Evolutionary conservation across 1,140 invertebrate genomes (phyloP), one percentile per base, ranked within the genome.

Genomic region (Ericerus pela): DNA sequence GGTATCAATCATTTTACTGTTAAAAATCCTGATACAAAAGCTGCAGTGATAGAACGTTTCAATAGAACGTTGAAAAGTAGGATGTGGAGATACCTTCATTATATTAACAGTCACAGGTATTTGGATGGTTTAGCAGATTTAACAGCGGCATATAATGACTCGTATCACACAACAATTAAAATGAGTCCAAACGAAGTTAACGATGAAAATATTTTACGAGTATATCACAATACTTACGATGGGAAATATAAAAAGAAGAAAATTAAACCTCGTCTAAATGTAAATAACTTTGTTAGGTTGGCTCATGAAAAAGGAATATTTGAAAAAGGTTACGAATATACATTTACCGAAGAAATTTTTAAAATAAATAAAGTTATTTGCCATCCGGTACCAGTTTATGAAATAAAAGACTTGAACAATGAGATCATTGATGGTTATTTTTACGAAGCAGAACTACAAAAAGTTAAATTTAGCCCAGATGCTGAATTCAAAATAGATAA

Each of bases 71-170:
- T 73, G 11, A 70, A 70, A 66, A 60, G 58, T 36, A 66, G 63
- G 60, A 68, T 72, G 65, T 70, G 59, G 60, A 60, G 64, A 53
- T 70, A 69, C 57, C 69, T 72, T 61, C 67, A 67, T 30, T 58
- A 64, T 60, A 59, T 62, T 27, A 67, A 68, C 54, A 68, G 62
- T 8, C 14, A 18, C 14, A 14, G 37, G 5, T 41, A 41, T 41
- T 5, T 41, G 20, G 37, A 41, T 41, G 37, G 20, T 16, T 41
- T 41, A 18, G 14, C 5, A 41, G 37, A 5, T 16, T 4, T 41
- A 4, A 16, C 59, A 63, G 52, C 58, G 30, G 55, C 59, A 28
- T 72, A 73, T 56, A 69, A 70, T 58, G 59, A 64, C 53, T 53
- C 60, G 11, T 57, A 28, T 29, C 67, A 70, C 41, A 65, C 62